Conservation (phyloP, 2,888 invertebrate genomes). For the Kuschelorhynchus macadamiae region DNA sequence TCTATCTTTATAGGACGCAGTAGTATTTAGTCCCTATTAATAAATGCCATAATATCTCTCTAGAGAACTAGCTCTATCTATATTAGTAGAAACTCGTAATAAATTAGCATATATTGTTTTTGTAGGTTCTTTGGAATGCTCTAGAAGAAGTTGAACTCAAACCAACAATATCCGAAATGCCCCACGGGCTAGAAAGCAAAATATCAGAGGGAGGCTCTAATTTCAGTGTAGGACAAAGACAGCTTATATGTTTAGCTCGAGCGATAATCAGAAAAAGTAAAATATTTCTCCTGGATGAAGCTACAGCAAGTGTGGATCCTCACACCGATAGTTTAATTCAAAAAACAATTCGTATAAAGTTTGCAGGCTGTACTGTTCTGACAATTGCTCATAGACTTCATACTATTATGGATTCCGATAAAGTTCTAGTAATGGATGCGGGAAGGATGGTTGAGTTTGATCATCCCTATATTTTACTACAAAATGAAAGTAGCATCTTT, state of each 20-base stretch:
- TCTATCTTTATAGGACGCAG: too few species aligned
- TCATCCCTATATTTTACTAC: slow-evolving; percentile 78
- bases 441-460: slow-evolving; percentile 83
- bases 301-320: slow-evolving; percentile 86
- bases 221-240: slow-evolving; percentile 71
- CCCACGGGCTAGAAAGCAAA: slow-evolving; percentile 76
- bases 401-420: slow-evolving; percentile 88
- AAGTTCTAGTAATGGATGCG: slow-evolving; percentile 85
- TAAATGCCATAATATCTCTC: too few species aligned
- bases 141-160: slow-evolving; percentile 87
- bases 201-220: slow-evolving; percentile 79
- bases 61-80: too few species aligned
- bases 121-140: slow-evolving; percentile 81
- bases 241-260: slow-evolving; percentile 78
- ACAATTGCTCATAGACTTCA: slow-evolving; percentile 88
- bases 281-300: slow-evolving; percentile 73
- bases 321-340: slow-evolving; percentile 84
- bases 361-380: slow-evolving; percentile 82
- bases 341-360: slow-evolving; percentile 80
- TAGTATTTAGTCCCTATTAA: too few species aligned
- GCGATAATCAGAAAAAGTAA: slow-evolving; percentile 65
- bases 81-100: too few species aligned
- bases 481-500: slow-evolving; percentile 59
- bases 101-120: too few species aligned
- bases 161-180: slow-evolving; percentile 74